phyloP scores from a whole-genome alignment of 2,888 invertebrate species.

The Molanna angustata region DNA sequence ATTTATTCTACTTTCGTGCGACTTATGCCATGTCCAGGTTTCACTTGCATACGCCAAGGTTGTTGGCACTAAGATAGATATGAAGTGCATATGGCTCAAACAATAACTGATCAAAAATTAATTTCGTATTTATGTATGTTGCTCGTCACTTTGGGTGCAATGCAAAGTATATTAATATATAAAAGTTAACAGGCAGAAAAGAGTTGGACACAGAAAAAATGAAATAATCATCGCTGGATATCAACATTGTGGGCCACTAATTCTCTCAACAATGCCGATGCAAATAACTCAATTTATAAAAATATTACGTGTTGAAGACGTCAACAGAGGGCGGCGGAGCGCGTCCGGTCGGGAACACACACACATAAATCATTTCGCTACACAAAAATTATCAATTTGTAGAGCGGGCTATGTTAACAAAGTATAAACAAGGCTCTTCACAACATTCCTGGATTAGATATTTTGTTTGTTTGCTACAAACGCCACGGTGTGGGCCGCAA shows the following conservation, averaged over 20 bases:
- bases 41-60: too few relatives aligned
- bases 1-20: too few relatives aligned
- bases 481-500: not conserved
- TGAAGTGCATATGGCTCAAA: too few relatives aligned
- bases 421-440: constrained; percentile 14
- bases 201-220: too few relatives aligned
- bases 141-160: too few relatives aligned
- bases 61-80: too few relatives aligned
- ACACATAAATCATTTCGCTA: constrained; percentile 7
- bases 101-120: too few relatives aligned
- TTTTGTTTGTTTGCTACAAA: constrained; percentile 17
- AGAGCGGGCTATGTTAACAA: constrained; percentile 14
- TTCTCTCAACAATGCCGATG: constrained; percentile 9
- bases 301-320: not conserved
- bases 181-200: too few relatives aligned
- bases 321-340: not conserved
- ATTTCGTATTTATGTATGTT: too few relatives aligned
- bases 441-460: constrained; percentile 20
- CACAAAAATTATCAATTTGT: constrained; percentile 19
- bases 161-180: too few relatives aligned
- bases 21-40: too few relatives aligned
- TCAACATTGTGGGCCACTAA: constrained; percentile 5
- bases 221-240: too few relatives aligned
- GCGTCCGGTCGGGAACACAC: not conserved
- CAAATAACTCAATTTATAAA: constrained; percentile 8